Evolutionary conservation across 2,797 vertebrate genomes (phyloP).

Genomic region (Hypotaenidia philippensis): DNA sequence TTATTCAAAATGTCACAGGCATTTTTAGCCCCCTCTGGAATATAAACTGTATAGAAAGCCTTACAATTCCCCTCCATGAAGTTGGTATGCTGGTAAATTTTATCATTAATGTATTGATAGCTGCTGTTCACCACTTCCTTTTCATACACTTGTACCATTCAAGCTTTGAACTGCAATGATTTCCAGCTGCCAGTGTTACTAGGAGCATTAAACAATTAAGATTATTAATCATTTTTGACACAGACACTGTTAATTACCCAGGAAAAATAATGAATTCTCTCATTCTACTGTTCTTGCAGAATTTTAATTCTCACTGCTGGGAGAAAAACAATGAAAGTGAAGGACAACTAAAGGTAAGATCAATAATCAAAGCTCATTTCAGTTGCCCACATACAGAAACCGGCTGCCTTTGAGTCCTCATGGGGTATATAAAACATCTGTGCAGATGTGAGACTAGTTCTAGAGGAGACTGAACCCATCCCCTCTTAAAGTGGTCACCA

Average conservation of each 20-base stretch:
- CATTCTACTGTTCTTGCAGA: neutral
- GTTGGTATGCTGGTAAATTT: neutral
- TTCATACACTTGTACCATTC: neutral
- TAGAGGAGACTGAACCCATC: neutral
- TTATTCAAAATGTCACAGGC: neutral
- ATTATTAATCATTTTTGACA: neutral
- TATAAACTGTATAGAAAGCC: neutral
- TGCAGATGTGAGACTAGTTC: neutral
- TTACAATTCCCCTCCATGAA: neutral
- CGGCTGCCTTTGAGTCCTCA: neutral
- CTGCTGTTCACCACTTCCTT: neutral
- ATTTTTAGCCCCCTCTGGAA: neutral
- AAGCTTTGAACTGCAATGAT: neutral
- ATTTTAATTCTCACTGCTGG: constrained; percentile 6
- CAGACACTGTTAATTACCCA: neutral
- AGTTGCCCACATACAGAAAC: neutral
- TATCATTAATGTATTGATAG: neutral
- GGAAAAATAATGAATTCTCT: neutral
- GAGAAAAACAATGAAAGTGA: constrained; percentile 13
- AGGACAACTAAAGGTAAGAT: constrained; percentile 3
- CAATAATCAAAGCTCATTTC: neutral
- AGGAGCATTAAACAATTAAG: neutral
- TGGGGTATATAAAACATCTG: neutral
- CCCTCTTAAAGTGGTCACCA: neutral
- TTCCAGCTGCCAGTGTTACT: neutral